phyloP scores from a whole-genome alignment of 2,888 invertebrate species.

The Eilema griseolum region DNA sequence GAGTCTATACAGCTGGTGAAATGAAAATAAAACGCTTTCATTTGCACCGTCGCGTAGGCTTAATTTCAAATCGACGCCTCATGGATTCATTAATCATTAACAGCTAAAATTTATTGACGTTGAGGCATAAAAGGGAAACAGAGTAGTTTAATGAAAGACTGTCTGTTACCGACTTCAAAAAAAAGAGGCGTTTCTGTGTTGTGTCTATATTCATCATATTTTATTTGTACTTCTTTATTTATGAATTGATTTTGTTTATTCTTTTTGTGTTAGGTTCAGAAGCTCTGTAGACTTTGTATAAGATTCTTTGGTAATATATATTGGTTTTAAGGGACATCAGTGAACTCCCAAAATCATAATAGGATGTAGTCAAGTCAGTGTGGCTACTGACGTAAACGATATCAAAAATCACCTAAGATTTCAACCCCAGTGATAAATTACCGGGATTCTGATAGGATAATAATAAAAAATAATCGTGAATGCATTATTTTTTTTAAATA shows the following conservation, averaged over 20 bases:
- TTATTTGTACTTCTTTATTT: background rate
- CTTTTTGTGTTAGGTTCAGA: background rate
- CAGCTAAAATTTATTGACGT: conserved; percentile 16
- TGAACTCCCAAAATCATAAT: too few species aligned
- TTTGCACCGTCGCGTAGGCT: conserved; percentile 43
- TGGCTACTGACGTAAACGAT: too few species aligned
- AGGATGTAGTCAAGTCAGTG: too few species aligned
- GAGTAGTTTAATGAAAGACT: background rate
- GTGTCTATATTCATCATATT: background rate
- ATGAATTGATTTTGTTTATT: background rate
- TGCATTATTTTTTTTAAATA: too few species aligned
- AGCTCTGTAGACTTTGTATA: background rate
- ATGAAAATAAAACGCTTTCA: conserved; percentile 41
- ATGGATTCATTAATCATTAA: conserved; percentile 30
- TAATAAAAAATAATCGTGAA: too few species aligned
- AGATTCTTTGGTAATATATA: background rate
- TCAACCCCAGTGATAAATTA: too few species aligned
- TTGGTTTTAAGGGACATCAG: background rate
- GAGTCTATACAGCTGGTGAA: conserved; percentile 30
- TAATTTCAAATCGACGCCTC: conserved; percentile 41
- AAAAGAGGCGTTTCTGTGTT: background rate
- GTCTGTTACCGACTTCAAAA: background rate
- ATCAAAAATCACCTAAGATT: too few species aligned
- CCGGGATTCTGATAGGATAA: background rate
- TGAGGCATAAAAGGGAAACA: background rate